These are phyloP conservation scores for Luperina testacea DNA, from an alignment of 2,888 invertebrate genomes.

Conservation along the genomic window DNA sequence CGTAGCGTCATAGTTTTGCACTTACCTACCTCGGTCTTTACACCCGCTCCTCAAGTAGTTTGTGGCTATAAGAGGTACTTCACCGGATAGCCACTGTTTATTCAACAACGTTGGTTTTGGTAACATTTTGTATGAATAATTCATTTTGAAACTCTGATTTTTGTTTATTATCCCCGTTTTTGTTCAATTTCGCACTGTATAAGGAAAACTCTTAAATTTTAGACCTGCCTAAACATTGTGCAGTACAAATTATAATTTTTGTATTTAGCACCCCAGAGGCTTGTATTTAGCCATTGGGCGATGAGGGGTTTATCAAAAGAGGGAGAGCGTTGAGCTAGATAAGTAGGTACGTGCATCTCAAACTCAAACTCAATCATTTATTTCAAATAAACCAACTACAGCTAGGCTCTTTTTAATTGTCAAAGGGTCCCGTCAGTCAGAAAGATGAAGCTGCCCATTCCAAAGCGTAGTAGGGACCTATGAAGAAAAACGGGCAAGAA, in stretches of 20 bases:
- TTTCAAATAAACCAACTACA: no score
- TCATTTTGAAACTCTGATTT: neutral
- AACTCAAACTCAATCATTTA: no score
- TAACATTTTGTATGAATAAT: conserved; percentile 2
- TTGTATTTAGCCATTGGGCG: neutral
- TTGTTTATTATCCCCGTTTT: conserved; percentile 7
- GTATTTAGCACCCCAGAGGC: neutral
- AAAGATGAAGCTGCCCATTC: no score
- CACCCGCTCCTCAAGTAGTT: conserved; percentile 1
- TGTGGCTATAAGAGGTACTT: neutral
- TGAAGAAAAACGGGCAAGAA: no score
- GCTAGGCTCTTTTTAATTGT: no score
- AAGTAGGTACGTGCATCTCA: no score
- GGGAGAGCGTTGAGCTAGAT: neutral
- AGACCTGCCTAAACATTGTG: neutral
- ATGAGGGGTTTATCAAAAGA: neutral
- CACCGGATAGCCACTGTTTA: conserved; percentile 4
- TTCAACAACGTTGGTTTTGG: neutral
- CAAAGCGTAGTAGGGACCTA: no score
- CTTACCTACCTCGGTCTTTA: conserved; percentile 1
- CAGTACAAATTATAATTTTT: neutral
- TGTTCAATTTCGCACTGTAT: neutral
- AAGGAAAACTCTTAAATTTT: conserved; percentile 5
- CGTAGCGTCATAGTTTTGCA: conserved; percentile 1
- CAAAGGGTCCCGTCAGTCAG: no score